phyloP scores from a whole-genome alignment of 2,888 invertebrate genomes.

The Standfussiana lucernea region DNA sequence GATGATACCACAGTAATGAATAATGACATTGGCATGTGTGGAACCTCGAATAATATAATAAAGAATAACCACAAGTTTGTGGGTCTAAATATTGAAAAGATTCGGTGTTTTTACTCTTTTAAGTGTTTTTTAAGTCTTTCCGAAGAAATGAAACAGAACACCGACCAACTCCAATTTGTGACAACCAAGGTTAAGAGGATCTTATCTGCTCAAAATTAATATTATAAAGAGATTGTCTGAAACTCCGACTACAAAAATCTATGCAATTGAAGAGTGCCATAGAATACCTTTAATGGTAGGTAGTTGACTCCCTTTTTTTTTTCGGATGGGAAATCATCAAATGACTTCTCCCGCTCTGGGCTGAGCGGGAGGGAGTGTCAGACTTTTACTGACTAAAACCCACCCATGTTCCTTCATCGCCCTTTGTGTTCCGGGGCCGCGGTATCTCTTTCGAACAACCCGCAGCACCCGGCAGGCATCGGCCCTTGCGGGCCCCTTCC shows the following conservation, averaged over 20 bases:
- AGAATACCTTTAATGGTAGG: background rate
- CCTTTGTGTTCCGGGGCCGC: no score
- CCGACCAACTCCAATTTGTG: background rate
- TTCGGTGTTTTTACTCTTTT: background rate
- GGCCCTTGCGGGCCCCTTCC: no score
- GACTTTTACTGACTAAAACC: no score
- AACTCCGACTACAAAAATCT: background rate
- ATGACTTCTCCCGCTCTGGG: no score
- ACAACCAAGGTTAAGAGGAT: background rate
- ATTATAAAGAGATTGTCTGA: background rate
- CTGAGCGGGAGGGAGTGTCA: no score
- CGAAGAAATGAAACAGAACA: background rate
- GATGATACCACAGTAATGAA: conserved; percentile 36
- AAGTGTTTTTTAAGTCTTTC: background rate
- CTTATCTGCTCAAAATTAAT: background rate
- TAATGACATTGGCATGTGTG: conserved; percentile 10
- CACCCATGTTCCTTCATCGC: no score
- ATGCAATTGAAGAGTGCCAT: background rate
- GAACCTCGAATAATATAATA: background rate
- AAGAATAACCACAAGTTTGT: background rate
- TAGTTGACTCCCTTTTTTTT: no score
- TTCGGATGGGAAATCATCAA: no score
- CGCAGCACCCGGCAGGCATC: no score
- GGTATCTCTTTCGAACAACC: no score
- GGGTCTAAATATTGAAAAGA: background rate